Conservation (phyloP, 1,140 invertebrate genomes). For the Gonioctena quinquepunctata region DNA sequence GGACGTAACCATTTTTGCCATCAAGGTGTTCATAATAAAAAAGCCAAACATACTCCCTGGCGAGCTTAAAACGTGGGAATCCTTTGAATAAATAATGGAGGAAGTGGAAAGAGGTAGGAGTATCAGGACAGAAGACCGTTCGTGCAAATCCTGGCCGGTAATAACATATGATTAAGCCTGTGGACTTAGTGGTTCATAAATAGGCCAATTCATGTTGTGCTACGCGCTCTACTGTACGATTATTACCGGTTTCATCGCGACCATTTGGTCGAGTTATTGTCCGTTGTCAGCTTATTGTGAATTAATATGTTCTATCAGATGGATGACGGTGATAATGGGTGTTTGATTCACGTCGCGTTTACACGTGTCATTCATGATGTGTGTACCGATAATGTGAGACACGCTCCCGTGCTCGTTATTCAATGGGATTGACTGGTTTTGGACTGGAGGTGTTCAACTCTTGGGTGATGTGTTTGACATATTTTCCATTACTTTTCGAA, state of each 20-base stretch:
- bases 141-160: background rate
- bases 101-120: background rate
- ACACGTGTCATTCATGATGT: background rate
- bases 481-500: no score
- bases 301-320: background rate
- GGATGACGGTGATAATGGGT: background rate
- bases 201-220: background rate
- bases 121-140: background rate
- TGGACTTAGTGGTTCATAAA: constrained; percentile 7
- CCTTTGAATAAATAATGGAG: background rate
- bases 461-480: no score
- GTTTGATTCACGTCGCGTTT: background rate
- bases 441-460: no score
- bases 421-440: no score
- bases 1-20: no score
- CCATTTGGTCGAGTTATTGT: background rate
- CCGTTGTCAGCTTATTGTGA: constrained; percentile 17
- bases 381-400: background rate
- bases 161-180: constrained; percentile 1
- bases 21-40: background rate
- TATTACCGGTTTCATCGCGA: background rate
- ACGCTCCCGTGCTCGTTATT: no score
- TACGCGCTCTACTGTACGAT: background rate
- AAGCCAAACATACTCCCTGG: background rate
- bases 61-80: background rate